These are phyloP conservation scores for Epicampocera succincta DNA, from an alignment of 2,888 invertebrate genomes.

Conservation along the genomic window DNA sequence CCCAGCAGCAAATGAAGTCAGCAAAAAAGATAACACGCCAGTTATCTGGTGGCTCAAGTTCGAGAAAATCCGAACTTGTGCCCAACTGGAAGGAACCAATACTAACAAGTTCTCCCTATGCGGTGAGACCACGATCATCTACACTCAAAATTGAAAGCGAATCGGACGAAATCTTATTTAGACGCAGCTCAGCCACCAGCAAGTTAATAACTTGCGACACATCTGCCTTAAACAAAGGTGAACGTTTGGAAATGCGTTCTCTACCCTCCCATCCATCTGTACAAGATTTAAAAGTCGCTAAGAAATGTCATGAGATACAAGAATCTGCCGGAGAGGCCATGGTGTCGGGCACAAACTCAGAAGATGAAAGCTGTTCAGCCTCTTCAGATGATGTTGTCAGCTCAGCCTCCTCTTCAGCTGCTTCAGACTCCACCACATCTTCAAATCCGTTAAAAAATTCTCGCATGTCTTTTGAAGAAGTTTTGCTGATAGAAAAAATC, in stretches of 20 bases:
- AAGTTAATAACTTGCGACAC: conserved; percentile 80
- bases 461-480: conserved; percentile 80
- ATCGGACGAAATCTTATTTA: conserved; percentile 56
- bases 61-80: conserved; percentile 69
- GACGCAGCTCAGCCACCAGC: conserved; percentile 69
- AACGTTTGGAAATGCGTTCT: conserved; percentile 75
- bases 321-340: conserved; percentile 86
- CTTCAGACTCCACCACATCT: conserved; percentile 72
- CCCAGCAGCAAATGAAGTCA: conserved; percentile 43
- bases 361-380: conserved; percentile 83
- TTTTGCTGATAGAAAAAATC: conserved; percentile 77
- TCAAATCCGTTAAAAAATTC: conserved; percentile 74
- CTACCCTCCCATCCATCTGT: conserved; percentile 77
- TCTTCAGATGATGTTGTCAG: conserved; percentile 82
- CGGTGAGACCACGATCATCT: conserved; percentile 74
- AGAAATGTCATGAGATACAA: conserved; percentile 83
- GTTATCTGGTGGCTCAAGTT: conserved; percentile 63
- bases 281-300: conserved; percentile 77
- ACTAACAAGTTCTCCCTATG: conserved; percentile 74
- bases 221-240: conserved; percentile 75
- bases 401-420: conserved; percentile 81
- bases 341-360: conserved; percentile 85
- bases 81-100: conserved; percentile 72
- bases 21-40: conserved; percentile 71
- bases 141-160: conserved; percentile 71